phyloP scores from a whole-genome alignment of 2,113 vertebrate genomes.

The Mormoops blainvillei region DNA sequence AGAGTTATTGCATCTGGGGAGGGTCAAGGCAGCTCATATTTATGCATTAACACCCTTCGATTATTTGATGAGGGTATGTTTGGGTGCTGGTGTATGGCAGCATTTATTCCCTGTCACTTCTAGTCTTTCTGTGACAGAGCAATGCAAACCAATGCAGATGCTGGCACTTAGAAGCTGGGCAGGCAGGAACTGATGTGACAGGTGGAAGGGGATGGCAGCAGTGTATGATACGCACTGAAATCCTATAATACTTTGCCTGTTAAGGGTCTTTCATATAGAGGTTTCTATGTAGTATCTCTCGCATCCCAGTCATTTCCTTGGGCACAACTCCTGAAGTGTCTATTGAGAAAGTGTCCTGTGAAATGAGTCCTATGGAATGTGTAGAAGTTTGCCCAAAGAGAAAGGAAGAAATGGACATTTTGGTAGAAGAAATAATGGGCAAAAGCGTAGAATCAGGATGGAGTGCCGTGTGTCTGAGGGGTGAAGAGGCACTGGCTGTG shows the following conservation, averaged over 20 bases:
- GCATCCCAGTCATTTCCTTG: background rate
- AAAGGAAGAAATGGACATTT: background rate
- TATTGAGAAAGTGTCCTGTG: background rate
- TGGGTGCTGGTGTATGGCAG: background rate
- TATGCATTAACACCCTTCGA: background rate
- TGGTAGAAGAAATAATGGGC: background rate
- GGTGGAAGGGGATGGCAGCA: background rate
- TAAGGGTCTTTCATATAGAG: background rate
- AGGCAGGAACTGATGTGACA: background rate
- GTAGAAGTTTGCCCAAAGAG: background rate
- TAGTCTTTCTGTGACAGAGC: background rate
- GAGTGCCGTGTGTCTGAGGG: background rate
- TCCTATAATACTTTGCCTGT: background rate
- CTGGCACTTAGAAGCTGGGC: background rate
- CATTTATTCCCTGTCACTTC: background rate
- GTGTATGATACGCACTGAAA: background rate
- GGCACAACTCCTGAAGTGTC: background rate
- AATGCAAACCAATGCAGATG: background rate
- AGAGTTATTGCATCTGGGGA: background rate
- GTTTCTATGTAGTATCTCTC: background rate
- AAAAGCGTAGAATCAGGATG: background rate
- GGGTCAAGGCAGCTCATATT: background rate
- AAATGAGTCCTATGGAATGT: background rate
- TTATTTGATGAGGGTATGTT: background rate
- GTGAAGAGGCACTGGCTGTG: background rate